These are phyloP conservation scores for Neotoma lepida DNA, from an alignment of 2,113 vertebrate genomes.

Conservation along the genomic window DNA sequence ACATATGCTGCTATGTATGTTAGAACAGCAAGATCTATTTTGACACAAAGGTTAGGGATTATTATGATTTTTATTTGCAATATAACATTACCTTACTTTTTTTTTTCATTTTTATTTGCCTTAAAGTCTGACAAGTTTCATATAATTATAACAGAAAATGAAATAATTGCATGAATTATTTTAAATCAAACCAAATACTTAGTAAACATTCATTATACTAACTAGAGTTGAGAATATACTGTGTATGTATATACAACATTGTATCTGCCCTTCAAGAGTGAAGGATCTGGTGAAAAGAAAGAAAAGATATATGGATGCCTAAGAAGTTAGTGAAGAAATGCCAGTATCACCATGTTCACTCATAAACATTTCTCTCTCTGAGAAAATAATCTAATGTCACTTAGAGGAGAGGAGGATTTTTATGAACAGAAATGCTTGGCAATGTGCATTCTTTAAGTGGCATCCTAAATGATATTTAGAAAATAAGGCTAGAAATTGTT, in stretches of 20 bases:
- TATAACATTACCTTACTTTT: neutral
- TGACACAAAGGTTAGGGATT: conserved; percentile 42
- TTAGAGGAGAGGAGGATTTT: neutral
- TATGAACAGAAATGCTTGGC: neutral
- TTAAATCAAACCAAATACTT: conserved; percentile 43
- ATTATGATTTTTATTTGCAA: conserved; percentile 32
- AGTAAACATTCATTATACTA: neutral
- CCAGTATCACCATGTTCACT: neutral
- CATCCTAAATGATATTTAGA: neutral
- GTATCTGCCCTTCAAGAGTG: neutral
- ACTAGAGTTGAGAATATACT: neutral
- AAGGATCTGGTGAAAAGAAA: conserved; percentile 14
- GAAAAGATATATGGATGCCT: neutral
- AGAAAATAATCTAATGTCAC: neutral
- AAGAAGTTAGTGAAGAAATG: neutral
- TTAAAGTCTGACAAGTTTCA: conserved; percentile 11
- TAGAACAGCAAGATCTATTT: conserved; percentile 51
- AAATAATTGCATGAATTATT: conserved; percentile 4
- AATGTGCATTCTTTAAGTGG: neutral
- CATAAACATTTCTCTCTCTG: neutral
- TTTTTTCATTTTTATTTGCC: conserved; percentile 37
- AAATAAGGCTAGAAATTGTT: neutral
- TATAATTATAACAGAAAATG: neutral
- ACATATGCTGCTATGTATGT: conserved; percentile 35
- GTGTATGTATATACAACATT: neutral